Conservation (phyloP, 2,888 invertebrate species). For the Trachelus iudaicus region DNA sequence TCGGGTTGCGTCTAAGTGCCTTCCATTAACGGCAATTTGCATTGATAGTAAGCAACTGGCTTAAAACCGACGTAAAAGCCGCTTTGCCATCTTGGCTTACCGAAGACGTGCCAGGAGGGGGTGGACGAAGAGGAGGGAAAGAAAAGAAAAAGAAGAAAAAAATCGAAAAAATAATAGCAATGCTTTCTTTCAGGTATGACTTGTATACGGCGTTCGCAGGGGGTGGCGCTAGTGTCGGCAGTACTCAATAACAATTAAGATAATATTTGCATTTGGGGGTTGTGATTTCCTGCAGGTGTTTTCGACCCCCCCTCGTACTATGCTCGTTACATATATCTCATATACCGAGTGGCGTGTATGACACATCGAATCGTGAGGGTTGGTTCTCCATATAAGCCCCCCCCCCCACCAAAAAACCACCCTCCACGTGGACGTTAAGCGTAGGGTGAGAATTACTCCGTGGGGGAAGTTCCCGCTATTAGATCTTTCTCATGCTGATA, state of each 20-base stretch:
- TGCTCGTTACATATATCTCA: constrained; percentile 46
- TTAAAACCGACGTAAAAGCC: constrained; percentile 56
- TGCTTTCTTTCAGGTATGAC: neutral
- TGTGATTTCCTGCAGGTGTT: constrained; percentile 66
- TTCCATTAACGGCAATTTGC: constrained; percentile 62
- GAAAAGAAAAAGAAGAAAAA: neutral
- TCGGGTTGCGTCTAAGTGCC: constrained; percentile 60
- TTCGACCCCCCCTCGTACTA: constrained; percentile 22
- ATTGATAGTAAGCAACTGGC: constrained; percentile 57
- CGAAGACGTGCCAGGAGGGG: neutral
- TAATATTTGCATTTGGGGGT: constrained; percentile 65
- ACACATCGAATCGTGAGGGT: constrained; percentile 52
- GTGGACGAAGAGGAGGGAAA: neutral
- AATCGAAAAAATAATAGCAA: neutral
- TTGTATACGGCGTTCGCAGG: neutral
- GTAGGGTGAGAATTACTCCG: constrained; percentile 38
- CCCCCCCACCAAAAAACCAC: constrained; percentile 6
- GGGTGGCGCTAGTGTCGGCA: constrained; percentile 17
- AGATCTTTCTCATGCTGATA: constrained; percentile 66
- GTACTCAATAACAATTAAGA: constrained; percentile 59
- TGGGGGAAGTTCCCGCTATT: constrained; percentile 40
- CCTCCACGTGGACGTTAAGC: constrained; percentile 22
- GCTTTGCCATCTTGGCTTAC: constrained; percentile 44
- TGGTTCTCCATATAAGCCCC: neutral
- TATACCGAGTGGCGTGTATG: constrained; percentile 55